phyloP scores from a whole-genome alignment of 2,797 vertebrate genomes.

The Myotis pilosus region DNA sequence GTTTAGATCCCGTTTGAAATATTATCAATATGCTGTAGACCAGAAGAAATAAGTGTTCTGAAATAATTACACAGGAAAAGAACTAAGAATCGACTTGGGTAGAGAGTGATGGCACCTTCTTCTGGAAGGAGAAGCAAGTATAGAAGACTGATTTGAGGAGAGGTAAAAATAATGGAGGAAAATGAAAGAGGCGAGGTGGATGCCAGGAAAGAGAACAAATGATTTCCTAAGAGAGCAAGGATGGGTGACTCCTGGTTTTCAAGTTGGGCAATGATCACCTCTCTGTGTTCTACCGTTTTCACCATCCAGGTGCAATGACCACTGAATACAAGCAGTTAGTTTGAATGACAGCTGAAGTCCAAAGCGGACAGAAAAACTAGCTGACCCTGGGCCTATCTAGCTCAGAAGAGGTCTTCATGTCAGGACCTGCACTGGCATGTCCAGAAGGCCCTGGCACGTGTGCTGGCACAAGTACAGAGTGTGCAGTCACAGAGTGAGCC shows the following conservation, averaged over 20 bases:
- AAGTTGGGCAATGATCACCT: neutral
- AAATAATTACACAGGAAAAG: neutral
- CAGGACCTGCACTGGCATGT: neutral
- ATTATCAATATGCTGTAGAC: neutral
- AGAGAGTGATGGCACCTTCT: neutral
- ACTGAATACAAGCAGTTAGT: conserved; percentile 1
- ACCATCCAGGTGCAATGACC: neutral
- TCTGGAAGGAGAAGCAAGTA: neutral
- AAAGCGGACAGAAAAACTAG: neutral
- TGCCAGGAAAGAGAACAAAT: neutral
- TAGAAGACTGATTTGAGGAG: neutral
- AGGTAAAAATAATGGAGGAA: neutral
- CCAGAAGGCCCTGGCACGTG: neutral
- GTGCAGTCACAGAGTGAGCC: neutral
- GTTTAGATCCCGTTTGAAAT: conserved; percentile 17
- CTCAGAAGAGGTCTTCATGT: neutral
- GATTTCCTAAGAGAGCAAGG: neutral
- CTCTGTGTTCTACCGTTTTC: neutral
- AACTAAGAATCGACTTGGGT: neutral
- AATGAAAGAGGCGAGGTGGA: neutral
- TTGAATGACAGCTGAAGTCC: conserved; percentile 12
- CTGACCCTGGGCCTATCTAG: neutral
- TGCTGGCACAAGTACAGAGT: neutral
- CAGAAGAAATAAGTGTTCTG: neutral
- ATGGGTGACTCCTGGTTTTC: neutral